These are phyloP conservation scores for Gymnorhina tibicen DNA, from an alignment of 2,113 vertebrate genomes.

Conservation along the genomic window DNA sequence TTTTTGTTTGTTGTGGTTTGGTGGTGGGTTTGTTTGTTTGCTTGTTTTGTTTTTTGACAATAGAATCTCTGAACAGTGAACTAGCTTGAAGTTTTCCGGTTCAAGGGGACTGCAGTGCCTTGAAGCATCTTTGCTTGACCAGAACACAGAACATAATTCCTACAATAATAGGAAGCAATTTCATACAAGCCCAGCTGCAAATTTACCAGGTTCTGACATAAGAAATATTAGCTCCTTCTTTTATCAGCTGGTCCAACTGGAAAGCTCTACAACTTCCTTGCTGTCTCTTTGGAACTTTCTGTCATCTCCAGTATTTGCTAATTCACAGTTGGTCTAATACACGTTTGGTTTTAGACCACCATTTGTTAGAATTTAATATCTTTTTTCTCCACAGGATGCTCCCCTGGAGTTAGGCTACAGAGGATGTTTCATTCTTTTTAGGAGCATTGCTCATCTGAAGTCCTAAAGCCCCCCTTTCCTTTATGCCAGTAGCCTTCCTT, in stretches of 20 bases:
- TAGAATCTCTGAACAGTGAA: not conserved
- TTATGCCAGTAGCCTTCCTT: not conserved
- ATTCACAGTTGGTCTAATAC: not conserved
- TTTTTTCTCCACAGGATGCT: not conserved
- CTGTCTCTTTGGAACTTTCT: not conserved
- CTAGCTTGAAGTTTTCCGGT: not conserved
- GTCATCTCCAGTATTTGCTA: not conserved
- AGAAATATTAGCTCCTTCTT: not conserved
- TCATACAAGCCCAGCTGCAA: not conserved
- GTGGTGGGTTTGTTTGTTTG: not conserved
- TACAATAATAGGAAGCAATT: not conserved
- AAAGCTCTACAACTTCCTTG: not conserved
- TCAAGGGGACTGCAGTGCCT: not conserved
- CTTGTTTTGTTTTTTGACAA: not conserved
- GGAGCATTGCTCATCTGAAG: not conserved
- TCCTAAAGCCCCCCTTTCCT: rapidly evolving
- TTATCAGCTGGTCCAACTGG: not conserved
- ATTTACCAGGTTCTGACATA: not conserved
- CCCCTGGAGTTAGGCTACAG: not conserved
- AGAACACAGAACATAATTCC: not conserved
- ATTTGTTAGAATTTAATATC: not conserved
- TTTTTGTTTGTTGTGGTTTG: not conserved
- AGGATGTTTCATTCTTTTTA: not conserved
- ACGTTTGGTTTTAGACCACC: not conserved
- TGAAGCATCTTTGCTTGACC: not conserved